phyloP scores from a whole-genome alignment of 64 coral and sea anemone species.

The Stichodactyla helianthus region DNA sequence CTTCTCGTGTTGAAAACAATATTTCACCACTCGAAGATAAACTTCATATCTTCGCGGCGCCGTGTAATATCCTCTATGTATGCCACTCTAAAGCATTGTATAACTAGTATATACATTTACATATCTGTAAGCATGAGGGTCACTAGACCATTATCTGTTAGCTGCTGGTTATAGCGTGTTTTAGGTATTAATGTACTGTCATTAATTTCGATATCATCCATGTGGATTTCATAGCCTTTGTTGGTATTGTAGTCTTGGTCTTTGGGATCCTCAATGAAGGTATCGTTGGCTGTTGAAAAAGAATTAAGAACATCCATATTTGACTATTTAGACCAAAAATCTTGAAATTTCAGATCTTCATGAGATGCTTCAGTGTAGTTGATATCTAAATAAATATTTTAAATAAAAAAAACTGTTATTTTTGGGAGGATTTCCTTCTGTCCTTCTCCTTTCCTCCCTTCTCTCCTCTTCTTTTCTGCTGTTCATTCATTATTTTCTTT shows the following conservation, averaged over 20 bases:
- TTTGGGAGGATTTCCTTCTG: neutral
- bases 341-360: no score
- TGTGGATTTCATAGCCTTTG: slow-evolving; percentile 13
- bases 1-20: no score
- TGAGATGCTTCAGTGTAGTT: no score
- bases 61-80: neutral
- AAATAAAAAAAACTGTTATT: no score
- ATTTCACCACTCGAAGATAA: no score
- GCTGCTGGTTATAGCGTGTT: slow-evolving; percentile 1
- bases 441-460: neutral
- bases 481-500: neutral
- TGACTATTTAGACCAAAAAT: no score
- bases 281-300: neutral
- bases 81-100: neutral
- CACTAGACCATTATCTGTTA: slow-evolving; percentile 1
- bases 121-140: slow-evolving; percentile 12
- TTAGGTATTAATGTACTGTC: neutral
- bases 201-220: slow-evolving; percentile 30
- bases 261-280: neutral
- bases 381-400: no score
- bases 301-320: neutral
- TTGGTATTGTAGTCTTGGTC: neutral
- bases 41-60: no score
- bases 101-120: neutral
- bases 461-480: neutral